Base-by-base conservation (phyloP, 2,113 vertebrate species). In the Prunella fulvescens region DNA sequence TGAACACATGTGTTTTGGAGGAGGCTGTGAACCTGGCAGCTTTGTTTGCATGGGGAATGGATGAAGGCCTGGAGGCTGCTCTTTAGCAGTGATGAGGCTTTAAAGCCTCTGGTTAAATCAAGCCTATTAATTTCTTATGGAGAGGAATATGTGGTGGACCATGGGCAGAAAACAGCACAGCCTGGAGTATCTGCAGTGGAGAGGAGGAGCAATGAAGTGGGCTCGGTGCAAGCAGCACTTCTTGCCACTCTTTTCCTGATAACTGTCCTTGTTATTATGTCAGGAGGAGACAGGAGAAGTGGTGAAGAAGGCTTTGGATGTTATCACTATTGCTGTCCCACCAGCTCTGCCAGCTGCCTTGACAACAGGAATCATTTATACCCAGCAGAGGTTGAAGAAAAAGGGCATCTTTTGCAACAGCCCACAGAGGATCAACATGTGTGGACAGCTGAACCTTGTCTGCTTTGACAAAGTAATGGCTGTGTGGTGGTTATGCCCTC, bases 381-480 rank as follows among this genome's bases (percentile, higher is more conserved):
- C 98, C 11, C 98, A 98, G 86, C 82, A 76, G 62, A 97, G 98
- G 56, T 74, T 98, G 89, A 98, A 97, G 94, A 98, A 97, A 89
- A 98, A 76, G 48, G 98, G 97, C 57, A 98, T 98, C 70, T 98
- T 98, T 88, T 98, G 98, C 92, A 98, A 98, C 90, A 98, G 98
- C 48, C 98, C 98, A 10, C 98, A 98, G 93, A 97, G 98, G 88
- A 98, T 98, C 92, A 98, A 98, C 19, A 62, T 98, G 3, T 98
- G 98, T 80, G 98, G 98, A 58, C 98, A 98, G 33, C 83, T 98
- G 62, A 98, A 98, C 90, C 98, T 98, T 31, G 44, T 98, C 81
- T 98, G 98, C 95, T 98, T 98, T 85, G 98, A 98, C 92, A 98
- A 98, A 98, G 98, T 98, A 96, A 61, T 79, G 91, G 18, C 44